Conservation (phyloP, 2,797 vertebrate genomes). For the Centropyge bicolor region DNA sequence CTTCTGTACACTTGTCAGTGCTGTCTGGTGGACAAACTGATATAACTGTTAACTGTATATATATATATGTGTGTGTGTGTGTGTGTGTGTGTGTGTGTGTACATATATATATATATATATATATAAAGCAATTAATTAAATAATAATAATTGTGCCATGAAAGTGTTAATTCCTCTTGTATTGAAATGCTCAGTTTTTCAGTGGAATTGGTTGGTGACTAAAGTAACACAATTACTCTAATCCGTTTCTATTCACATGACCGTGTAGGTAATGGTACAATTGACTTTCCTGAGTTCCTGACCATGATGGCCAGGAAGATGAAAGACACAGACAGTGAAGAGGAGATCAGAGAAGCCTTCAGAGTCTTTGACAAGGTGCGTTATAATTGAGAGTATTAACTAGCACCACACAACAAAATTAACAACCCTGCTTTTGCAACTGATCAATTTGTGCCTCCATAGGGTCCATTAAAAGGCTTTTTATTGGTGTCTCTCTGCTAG, state of each 20-base stretch:
- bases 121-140: no score
- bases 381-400: neutral
- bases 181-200: neutral
- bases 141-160: no score
- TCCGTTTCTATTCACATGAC: constrained; percentile 7
- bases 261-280: constrained; percentile 91
- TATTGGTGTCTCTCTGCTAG: neutral
- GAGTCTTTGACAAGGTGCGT: constrained; percentile 92
- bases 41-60: no score
- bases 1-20: neutral
- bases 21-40: neutral
- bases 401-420: neutral
- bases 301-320: constrained; percentile 96
- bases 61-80: no score
- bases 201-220: neutral
- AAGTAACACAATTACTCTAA: neutral
- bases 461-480: no score
- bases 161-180: neutral
- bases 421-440: neutral
- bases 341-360: constrained; percentile 94
- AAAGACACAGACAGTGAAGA: constrained; percentile 95
- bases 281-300: constrained; percentile 93
- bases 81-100: no score
- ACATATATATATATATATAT: no score
- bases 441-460: neutral